Evolutionary conservation across 2,797 vertebrate species (phyloP), one percentile per base, ranked within the genome.

Genomic region (Sebastes itinus): DNA sequence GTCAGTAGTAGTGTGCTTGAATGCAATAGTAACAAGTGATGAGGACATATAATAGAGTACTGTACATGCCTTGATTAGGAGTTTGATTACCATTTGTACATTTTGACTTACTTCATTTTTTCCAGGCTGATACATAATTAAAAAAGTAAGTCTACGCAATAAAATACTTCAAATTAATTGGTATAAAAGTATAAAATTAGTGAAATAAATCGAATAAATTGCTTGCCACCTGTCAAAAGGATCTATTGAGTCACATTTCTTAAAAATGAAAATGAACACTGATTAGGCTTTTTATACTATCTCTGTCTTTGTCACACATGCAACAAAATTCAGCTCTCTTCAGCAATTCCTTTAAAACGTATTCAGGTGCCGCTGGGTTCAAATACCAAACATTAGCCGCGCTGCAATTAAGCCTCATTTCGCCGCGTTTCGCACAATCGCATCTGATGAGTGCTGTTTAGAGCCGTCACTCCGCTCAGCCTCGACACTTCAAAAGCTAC

Each of bases 321-420:
- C 7, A 18, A 9, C 49, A 54, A 49, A 70, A 56, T 33, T 6
- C 9, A 16, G 33, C 59, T 54, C 49, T 14, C 11, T 20, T 46
- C 22, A 35, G 59, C 63, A 4, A 28, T 65, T 60, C 30, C 58
- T 69, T 16, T 38, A 23, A 64, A 33, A 77, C 27, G 16, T 18
- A 55, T 82, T 71, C 64, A 81, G 77, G 69, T 68, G 59, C 59
- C 8, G 30, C 63, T 42, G 49, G 75, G 52, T 66, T 88, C 83
- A 82, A 32, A 79, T 76, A 77, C 67, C 61, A 74, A 78, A 83
- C 77, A 56, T 73, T 18, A 78, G 55, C 83, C 10, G 27, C 7
- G 1, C 58, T 49, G 71, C 71, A 83, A 87, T 90, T 84, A 88
- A 69, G 75, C 73, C 35, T 86, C 46, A 61, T 88, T 85, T 86